A percentile compares a stretch with the other conserved stretches of the same genome.
Conservation (phyloP, 2,113 vertebrate species). For the Cathartes aura region DNA sequence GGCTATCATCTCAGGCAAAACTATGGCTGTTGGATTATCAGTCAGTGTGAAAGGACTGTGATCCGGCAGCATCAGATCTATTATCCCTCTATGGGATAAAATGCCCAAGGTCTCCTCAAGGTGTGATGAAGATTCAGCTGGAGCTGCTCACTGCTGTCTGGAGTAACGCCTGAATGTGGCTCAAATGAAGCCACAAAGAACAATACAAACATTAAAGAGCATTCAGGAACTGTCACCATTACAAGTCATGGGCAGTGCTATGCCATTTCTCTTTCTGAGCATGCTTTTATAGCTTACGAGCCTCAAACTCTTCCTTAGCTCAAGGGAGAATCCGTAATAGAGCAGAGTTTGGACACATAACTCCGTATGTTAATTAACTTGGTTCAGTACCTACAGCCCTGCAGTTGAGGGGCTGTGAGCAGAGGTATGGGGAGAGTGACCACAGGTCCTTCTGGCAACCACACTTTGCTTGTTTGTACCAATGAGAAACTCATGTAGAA, state of each 20-base stretch:
- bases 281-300: neutral
- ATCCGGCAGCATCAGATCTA: neutral
- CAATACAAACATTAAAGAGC: rapidly evolving
- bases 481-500: neutral
- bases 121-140: neutral
- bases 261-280: neutral
- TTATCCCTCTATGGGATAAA: neutral
- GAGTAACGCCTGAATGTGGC: neutral
- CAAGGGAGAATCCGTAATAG: neutral
- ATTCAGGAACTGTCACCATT: rapidly evolving
- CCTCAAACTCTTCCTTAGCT: neutral
- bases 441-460: neutral
- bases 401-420: neutral
- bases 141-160: neutral
- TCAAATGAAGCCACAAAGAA: neutral
- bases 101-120: neutral
- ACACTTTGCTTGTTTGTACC: neutral
- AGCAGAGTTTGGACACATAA: neutral
- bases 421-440: neutral
- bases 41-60: rapidly evolving
- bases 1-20: neutral
- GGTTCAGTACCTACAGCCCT: neutral
- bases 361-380: neutral
- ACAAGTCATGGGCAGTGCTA: neutral
- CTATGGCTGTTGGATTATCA: neutral